Evolutionary conservation across 2,888 invertebrate genomes (phyloP), one percentile per base, ranked within the genome.

Genomic region (Cerastis leucographa): DNA sequence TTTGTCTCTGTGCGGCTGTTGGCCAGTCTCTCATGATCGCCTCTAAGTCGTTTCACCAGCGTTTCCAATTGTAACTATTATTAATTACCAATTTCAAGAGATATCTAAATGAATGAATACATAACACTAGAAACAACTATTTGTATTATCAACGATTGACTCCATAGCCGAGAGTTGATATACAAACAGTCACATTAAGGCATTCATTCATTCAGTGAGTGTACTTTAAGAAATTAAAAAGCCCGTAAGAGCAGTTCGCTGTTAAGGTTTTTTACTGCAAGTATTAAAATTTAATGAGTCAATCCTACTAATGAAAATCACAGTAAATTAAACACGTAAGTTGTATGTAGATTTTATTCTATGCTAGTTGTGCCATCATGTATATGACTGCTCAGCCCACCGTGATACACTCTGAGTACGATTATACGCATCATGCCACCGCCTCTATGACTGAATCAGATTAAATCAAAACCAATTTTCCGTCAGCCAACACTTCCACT

Each of bases 391-490:
- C 1, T 65, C 51, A 11, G 25, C 46, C 6, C 17, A 46, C 22
- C 29, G 46, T 14, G 22, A 42, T 25, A 44, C 1, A 65, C 56
- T 46, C 42, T 51, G 17, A 59, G 49, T 14, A 35, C 9, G 29
- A 79, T 79, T 25, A 49, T 9, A 46, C 46, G 40, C 46, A 19
- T 29, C 29, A n/a, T 6, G 40, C 9, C 22, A 12, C 42, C 35
- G 29, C n/a, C 29, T 22, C 40, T 29, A n/a, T 2, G 7, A 42
- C 14, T 56, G 56, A 80, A 71, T 35, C 56, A 59, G 44, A 73
- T 65, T 49, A 56, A 80, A 65, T 44, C 25, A 44, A 35, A 49
- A 42, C 56, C 64, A 19, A 64, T 80, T 25, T 62, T 56, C 40
- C 49, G 49, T 72, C 49, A n/a, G 22, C 14, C 14, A 14, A 65